phyloP scores from a whole-genome alignment of 2,797 vertebrate genomes.

The Onychomys arenicola region DNA sequence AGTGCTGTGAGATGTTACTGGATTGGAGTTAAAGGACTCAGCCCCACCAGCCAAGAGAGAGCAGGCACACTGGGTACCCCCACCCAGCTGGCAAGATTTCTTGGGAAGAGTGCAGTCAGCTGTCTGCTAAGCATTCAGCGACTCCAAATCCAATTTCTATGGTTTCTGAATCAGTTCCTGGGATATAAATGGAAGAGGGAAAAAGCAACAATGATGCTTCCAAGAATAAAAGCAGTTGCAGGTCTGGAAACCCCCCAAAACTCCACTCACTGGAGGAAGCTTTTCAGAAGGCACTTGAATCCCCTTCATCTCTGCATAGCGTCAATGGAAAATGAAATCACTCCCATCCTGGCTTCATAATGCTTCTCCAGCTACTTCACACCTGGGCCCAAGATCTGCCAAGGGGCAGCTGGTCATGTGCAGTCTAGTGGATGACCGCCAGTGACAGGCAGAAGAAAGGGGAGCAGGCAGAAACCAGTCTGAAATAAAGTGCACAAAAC shows the following conservation, averaged over 20 bases:
- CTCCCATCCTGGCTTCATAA: slow-evolving; percentile 69
- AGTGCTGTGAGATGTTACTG: background rate
- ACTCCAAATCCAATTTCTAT: slow-evolving; percentile 62
- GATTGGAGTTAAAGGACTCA: background rate
- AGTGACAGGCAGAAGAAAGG: slow-evolving; percentile 45
- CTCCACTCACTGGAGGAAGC: slow-evolving; percentile 64
- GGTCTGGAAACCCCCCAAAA: slow-evolving; percentile 70
- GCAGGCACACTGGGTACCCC: fast-evolving
- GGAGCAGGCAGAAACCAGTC: background rate
- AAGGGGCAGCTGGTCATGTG: slow-evolving; percentile 81
- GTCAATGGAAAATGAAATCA: slow-evolving; percentile 67
- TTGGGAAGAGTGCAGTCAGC: slow-evolving; percentile 74
- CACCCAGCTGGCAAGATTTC: slow-evolving; percentile 65
- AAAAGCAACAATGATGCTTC: slow-evolving; percentile 55
- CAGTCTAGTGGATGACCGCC: slow-evolving; percentile 66
- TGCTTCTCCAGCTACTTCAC: slow-evolving; percentile 68
- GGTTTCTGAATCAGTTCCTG: slow-evolving; percentile 81
- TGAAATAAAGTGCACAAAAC: slow-evolving; percentile 53
- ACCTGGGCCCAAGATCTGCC: slow-evolving; percentile 78
- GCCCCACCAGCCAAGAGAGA: fast-evolving
- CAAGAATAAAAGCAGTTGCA: slow-evolving; percentile 76
- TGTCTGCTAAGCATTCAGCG: slow-evolving; percentile 50
- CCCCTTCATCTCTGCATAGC: slow-evolving; percentile 70
- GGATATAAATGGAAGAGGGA: slow-evolving; percentile 73
- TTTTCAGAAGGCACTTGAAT: slow-evolving; percentile 69